Conservation (phyloP, 64 coral and sea anemone genomes). For the Porites australiensis region DNA sequence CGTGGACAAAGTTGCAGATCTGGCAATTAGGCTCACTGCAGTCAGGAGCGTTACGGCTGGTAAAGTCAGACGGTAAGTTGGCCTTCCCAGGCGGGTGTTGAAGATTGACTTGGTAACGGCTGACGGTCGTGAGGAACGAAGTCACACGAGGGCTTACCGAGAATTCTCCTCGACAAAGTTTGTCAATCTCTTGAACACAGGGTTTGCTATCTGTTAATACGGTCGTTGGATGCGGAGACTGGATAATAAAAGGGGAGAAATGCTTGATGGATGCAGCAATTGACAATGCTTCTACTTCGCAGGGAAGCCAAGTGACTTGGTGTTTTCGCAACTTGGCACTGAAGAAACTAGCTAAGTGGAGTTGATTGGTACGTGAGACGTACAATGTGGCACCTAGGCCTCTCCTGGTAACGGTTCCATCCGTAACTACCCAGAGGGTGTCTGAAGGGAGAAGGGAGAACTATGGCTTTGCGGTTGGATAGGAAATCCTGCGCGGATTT, state of each 20-base stretch:
- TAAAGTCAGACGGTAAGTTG: conserved; percentile 70
- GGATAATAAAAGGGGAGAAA: conserved; percentile 56
- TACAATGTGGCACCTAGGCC: conserved; percentile 73
- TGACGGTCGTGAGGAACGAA: conserved; percentile 57
- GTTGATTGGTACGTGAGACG: conserved; percentile 4
- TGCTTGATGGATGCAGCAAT: conserved; percentile 44
- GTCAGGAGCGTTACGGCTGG: conserved; percentile 20
- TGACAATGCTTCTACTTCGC: conserved; percentile 47
- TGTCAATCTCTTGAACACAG: conserved; percentile 27
- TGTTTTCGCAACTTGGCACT: conserved; percentile 59
- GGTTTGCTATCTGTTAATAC: conserved; percentile 56
- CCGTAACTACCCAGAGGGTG: conserved; percentile 54
- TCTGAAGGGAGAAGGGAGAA: conserved; percentile 49
- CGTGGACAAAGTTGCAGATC: conserved; percentile 51
- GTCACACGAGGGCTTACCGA: conserved; percentile 53
- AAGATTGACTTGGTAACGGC: conserved; percentile 44
- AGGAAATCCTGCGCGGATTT: conserved; percentile 34
- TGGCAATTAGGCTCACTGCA: conserved; percentile 50
- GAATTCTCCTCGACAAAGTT: conserved; percentile 51
- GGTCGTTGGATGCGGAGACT: conserved; percentile 38
- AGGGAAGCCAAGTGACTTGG: conserved; percentile 63
- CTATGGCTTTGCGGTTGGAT: conserved; percentile 14
- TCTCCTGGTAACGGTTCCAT: conserved; percentile 50
- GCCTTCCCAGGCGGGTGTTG: conserved; percentile 45
- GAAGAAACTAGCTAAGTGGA: conserved; percentile 62